Conservation (phyloP, 2,113 vertebrate genomes). For the Cervus canadensis region DNA sequence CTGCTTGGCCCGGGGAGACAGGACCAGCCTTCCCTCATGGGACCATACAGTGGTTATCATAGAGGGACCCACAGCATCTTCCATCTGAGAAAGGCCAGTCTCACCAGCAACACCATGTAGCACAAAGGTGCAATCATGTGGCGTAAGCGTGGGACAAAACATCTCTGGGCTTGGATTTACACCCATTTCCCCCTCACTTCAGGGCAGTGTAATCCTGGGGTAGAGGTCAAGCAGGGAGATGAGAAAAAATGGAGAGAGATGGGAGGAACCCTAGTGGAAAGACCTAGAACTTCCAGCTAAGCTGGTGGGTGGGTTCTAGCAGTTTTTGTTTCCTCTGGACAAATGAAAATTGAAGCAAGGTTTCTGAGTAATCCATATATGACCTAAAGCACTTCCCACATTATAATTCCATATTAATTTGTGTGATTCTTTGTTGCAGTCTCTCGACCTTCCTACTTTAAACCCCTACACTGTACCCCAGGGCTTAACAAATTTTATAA, state of each 20-base stretch:
- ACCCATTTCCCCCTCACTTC: background rate
- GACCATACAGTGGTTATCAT: background rate
- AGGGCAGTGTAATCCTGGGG: background rate
- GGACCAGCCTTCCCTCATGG: background rate
- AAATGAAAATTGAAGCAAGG: background rate
- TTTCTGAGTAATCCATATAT: background rate
- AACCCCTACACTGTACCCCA: background rate
- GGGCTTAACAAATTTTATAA: background rate
- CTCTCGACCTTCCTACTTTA: background rate
- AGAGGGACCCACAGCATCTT: background rate
- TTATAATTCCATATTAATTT: background rate
- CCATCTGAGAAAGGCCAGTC: background rate
- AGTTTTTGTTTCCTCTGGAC: background rate
- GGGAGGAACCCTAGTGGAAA: background rate
- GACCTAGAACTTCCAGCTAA: background rate
- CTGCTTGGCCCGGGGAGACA: background rate
- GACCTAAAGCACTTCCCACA: background rate
- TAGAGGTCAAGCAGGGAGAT: background rate
- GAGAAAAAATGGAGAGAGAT: background rate
- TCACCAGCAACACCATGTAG: conserved; percentile 16
- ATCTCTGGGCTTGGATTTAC: background rate
- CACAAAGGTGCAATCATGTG: background rate
- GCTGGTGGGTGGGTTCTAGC: background rate
- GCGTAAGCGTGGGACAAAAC: background rate
- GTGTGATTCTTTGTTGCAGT: background rate